A percentile compares a stretch with the other conserved stretches of the same genome.
Conservation (phyloP, 1,140 invertebrate genomes). For the Chymomyza costata region DNA sequence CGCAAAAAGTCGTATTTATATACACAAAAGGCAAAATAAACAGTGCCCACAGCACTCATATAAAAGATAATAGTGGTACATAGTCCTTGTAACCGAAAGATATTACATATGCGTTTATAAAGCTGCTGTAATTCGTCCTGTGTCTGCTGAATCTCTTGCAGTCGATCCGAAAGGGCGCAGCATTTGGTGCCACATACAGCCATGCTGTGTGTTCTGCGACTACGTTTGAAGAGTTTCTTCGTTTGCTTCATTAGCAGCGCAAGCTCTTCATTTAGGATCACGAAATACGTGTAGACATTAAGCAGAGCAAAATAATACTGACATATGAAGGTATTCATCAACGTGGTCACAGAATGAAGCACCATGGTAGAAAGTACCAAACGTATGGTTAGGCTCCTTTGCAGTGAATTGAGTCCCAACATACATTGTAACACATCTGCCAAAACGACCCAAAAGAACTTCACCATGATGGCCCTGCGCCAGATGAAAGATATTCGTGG, state of each 20-base stretch:
- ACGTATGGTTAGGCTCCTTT: neutral
- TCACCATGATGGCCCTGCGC: conserved; percentile 13
- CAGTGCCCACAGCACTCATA: conserved; percentile 16
- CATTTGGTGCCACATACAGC: conserved; percentile 23
- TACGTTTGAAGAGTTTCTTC: too few relatives aligned
- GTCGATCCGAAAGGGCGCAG: conserved; percentile 27
- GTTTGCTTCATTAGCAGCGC: too few relatives aligned
- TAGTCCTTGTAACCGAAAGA: conserved; percentile 38
- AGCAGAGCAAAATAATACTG: conserved; percentile 33
- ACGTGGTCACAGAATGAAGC: conserved; percentile 1
- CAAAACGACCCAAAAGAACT: neutral
- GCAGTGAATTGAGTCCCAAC: conserved; percentile 3
- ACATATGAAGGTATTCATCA: conserved; percentile 31
- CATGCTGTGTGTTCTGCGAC: too few relatives aligned
- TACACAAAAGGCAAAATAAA: conserved; percentile 29
- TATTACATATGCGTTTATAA: conserved; percentile 1
- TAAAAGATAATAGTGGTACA: conserved; percentile 19
- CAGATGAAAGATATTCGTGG: conserved; percentile 8
- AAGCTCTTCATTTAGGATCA: conserved; percentile 26
- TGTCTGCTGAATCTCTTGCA: conserved; percentile 19
- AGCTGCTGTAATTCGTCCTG: conserved; percentile 19
- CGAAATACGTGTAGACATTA: conserved; percentile 29
- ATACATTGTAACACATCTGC: conserved; percentile 14
- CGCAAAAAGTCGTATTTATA: conserved; percentile 1
- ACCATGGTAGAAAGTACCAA: neutral